Base-by-base conservation (phyloP, 2,888 invertebrate genomes). In the Bombylius discolor region DNA sequence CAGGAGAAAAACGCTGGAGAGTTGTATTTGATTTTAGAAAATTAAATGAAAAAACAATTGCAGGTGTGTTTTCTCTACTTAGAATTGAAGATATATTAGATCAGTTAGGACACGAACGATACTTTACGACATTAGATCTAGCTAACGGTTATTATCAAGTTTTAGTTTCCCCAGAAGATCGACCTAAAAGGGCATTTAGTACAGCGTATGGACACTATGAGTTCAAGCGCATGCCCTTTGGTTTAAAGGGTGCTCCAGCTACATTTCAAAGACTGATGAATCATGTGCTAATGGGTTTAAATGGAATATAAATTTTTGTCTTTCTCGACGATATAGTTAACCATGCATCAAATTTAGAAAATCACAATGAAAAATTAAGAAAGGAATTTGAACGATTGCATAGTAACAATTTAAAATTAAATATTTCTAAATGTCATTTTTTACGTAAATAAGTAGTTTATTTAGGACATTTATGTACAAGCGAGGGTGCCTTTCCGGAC, bases 201-300 rank as follows among this genome's bases (percentile, higher is more conserved):
- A 60, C 59, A 3, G 11, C 45, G 4, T 44, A 39, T 4, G 58
- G 57, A 7, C 57, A 61, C 23, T 59, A 55, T 36, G 47, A 59
- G n/a, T 62, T 62, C 52, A 58, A 62, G 3, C 49, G 67, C 11
- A 68, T 70, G 67, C 68, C 68, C 1, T 68, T 72, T 57, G 71
- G 67, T 4, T 64, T 74, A 11, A 68, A 67, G 62, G 69, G 69
- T 55, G 69, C 71, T 1, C 73, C 74, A 0, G 65, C 66, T 0
- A 70, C 69, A 0, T 71, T 73, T 50, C 70, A 71, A 61, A 50
- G 69, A 5, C 56, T 68, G 47, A 73, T 72, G 70, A 66, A 70
- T 50, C 64, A 62, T 48, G 63, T 72, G 0, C 55, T 72, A 13
- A 51, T 63, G 31, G 70, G 69, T 2, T 48, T 70, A 6, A 65